These are phyloP conservation scores for Psittacula cyanocephala DNA, from an alignment of 2,113 vertebrate genomes.

Conservation along the genomic window DNA sequence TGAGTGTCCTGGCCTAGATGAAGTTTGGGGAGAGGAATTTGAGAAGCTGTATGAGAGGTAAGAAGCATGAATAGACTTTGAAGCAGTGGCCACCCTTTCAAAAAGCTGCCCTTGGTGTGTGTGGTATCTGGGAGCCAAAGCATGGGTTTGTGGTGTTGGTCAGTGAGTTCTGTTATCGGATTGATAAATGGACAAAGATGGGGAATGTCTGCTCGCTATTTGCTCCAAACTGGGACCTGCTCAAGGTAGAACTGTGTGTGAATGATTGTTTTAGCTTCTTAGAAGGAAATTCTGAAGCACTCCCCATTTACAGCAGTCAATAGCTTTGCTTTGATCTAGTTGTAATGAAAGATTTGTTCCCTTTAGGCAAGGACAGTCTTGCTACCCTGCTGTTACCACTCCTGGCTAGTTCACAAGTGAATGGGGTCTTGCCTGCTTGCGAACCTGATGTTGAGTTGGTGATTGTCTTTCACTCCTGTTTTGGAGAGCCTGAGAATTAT, in stretches of 20 bases:
- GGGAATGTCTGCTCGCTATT: no score
- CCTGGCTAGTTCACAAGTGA: not conserved
- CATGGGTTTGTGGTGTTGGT: not conserved
- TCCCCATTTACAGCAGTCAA: accelerated
- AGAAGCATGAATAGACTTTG: not conserved
- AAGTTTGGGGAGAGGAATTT: slow-evolving; percentile 96
- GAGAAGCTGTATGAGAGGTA: slow-evolving; percentile 93
- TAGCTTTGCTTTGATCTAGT: not conserved
- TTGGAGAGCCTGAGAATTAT: not conserved
- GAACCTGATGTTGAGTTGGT: not conserved
- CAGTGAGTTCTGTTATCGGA: not conserved
- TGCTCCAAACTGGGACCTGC: not conserved
- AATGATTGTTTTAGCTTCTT: not conserved
- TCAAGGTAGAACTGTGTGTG: not conserved
- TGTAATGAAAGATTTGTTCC: accelerated
- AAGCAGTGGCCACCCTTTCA: not conserved
- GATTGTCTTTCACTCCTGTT: not conserved
- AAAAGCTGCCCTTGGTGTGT: not conserved
- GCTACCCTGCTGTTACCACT: not conserved
- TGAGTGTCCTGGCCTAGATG: slow-evolving; percentile 91
- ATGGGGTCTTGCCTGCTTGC: not conserved
- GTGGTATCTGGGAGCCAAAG: not conserved
- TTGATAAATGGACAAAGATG: not conserved
- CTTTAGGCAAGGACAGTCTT: not conserved
- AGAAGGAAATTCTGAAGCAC: not conserved